A percentile compares a stretch with the other conserved stretches of the same genome.
These are phyloP conservation scores for Dicranocentrus wangi DNA, from an alignment of 2,888 invertebrate species.

Conservation along the genomic window DNA sequence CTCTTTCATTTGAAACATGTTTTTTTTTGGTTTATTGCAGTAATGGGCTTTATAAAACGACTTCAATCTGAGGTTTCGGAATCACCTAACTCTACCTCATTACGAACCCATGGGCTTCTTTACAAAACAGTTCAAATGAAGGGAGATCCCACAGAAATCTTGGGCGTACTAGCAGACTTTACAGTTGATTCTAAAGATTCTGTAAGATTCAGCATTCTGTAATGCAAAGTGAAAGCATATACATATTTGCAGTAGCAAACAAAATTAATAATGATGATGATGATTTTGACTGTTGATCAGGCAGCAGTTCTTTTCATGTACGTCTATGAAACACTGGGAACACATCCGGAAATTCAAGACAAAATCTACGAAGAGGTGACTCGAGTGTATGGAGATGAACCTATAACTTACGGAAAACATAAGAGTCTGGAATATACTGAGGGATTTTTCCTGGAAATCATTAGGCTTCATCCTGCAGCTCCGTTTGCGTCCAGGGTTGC, in stretches of 20 bases:
- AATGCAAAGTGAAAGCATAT: too few relatives aligned
- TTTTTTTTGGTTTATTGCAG: too few relatives aligned
- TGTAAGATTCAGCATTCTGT: conserved; percentile 23
- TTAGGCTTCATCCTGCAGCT: conserved; percentile 44
- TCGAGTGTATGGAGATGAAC: conserved; percentile 1
- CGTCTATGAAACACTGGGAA: conserved; percentile 20
- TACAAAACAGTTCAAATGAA: conserved; percentile 20
- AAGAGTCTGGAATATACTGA: conserved; percentile 37
- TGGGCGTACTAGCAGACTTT: conserved; percentile 34
- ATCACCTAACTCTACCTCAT: conserved; percentile 28
- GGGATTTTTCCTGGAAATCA: conserved; percentile 32
- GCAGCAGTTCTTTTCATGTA: conserved; percentile 38
- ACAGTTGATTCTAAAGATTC: conserved; percentile 46
- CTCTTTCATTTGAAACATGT: too few relatives aligned
- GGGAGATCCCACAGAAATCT: conserved; percentile 18
- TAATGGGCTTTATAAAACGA: not conserved
- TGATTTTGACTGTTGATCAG: too few relatives aligned
- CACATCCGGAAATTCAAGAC: conserved; percentile 39
- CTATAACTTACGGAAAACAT: conserved; percentile 17
- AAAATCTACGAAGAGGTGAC: conserved; percentile 39
- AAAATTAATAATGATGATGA: too few relatives aligned
- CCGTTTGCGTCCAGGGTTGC: conserved; percentile 27
- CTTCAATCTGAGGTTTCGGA: conserved; percentile 22
- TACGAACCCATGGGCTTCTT: conserved; percentile 25
- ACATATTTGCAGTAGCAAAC: too few relatives aligned